Evolutionary conservation across 2,797 vertebrate species (phyloP).

Genomic region (Anguilla megastoma): DNA sequence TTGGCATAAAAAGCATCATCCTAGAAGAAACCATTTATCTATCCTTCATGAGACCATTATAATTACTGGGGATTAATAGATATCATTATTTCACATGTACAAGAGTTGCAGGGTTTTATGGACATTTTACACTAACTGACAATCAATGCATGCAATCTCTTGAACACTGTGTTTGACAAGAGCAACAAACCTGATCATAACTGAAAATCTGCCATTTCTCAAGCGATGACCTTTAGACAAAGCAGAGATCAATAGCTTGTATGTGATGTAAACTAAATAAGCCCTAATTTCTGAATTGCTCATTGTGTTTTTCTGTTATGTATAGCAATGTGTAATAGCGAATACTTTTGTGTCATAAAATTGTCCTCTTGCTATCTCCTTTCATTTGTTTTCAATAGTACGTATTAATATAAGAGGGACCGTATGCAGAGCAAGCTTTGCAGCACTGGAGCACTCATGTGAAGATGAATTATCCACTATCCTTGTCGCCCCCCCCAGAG

Average conservation of each 20-base stretch:
- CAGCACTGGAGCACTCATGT: background rate
- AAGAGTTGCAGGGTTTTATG: background rate
- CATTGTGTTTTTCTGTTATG: background rate
- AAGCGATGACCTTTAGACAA: background rate
- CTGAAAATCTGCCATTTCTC: background rate
- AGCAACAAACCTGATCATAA: background rate
- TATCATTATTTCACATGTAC: background rate
- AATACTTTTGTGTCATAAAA: background rate
- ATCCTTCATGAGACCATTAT: too few species aligned
- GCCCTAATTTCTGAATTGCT: background rate
- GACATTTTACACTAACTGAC: background rate
- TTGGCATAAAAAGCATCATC: background rate
- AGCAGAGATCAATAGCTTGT: background rate
- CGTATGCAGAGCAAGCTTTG: background rate
- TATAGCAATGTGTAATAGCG: background rate
- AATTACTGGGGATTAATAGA: background rate
- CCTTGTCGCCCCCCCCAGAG: conserved; percentile 4
- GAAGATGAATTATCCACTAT: conserved; percentile 22
- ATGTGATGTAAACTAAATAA: background rate
- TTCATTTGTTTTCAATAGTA: conserved; percentile 1
- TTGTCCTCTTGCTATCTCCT: background rate
- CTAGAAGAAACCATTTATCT: too few species aligned
- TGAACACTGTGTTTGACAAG: background rate
- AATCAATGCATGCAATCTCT: background rate
- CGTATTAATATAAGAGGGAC: conserved; percentile 10